Evolutionary conservation across 2,888 invertebrate species (phyloP), one percentile per base, ranked within the genome.

Genomic region (Lordiphosa andalusiaca): DNA sequence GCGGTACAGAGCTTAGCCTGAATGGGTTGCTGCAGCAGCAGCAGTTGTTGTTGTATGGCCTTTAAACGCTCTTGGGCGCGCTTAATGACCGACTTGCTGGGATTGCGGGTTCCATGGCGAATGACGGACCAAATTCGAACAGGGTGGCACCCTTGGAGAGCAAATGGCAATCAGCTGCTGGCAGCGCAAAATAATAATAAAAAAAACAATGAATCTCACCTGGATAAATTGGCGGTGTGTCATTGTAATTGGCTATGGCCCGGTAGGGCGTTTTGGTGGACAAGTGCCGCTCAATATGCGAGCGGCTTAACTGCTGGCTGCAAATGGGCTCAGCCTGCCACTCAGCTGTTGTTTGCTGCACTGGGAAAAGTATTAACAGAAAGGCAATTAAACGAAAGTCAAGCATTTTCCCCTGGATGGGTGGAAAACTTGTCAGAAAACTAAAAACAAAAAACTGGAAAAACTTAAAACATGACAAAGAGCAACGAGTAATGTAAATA

Each of bases 51-150:
- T 53, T 81, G 81, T 7, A 88, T 54, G 39, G 90, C 82, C 30
- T 90, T 90, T 7, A 95, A 88, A 47, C 90, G 88, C 1, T 89
- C 88, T 38, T 90, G 90, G 88, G 93, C 92, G 25, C 86, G 86
- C 6, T 86, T 64, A 53, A 94, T 92, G 39, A 92, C 90, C 61
- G 91, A 90, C 50, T 88, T 87, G 70, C 92, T 92, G 0, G 95
- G 95, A 87, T 93, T 91, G 67, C 95, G 91, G n/a, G 95, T 94
- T 3, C 95, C 96, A 89, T 96, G 96, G 4, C 96, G 91, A 37
- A 94, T 88, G 16, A 95, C 78, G 89, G 94, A 91, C 95, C 95
- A 96, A 61, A 94, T 92, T 87, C 94, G 94, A 38, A 89, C 88
- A 42, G 92, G 91, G 67, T 88, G 90, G 77, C 94, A 95, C 73